Percentiles rank a stretch among this genome's conserved stretches.
These are phyloP conservation scores for Heteractis magnifica DNA, from an alignment of 92 coral and sea anemone species.

Conservation along the genomic window DNA sequence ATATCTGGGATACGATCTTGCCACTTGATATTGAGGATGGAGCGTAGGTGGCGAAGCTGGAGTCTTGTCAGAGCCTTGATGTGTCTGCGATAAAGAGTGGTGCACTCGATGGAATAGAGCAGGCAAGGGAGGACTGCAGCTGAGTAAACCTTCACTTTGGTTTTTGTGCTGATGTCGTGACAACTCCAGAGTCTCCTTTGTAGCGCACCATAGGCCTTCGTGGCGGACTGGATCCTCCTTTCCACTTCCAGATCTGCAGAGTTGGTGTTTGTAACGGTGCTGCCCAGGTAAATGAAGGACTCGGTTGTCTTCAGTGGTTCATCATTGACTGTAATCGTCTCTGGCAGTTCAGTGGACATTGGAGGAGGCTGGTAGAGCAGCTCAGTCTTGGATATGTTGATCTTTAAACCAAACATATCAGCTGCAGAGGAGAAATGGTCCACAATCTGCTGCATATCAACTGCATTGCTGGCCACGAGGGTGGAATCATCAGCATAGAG, in stretches of 20 bases:
- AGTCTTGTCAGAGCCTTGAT: too few relatives aligned
- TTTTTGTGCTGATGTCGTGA: conserved; percentile 38
- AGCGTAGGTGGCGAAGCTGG: too few relatives aligned
- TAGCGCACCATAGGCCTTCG: conserved; percentile 36
- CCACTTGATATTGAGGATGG: too few relatives aligned
- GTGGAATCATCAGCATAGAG: too few relatives aligned
- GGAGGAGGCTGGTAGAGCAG: conserved; percentile 38
- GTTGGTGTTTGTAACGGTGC: conserved; percentile 23
- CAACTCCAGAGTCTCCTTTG: conserved; percentile 40
- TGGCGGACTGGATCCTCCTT: conserved; percentile 43
- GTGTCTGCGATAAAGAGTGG: conserved; percentile 10
- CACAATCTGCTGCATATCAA: background rate
- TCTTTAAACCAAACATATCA: conserved; percentile 25
- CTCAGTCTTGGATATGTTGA: conserved; percentile 32
- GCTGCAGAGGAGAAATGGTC: conserved; percentile 28
- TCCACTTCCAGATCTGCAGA: conserved; percentile 32
- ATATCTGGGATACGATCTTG: too few relatives aligned
- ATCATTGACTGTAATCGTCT: conserved; percentile 1
- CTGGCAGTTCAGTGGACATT: conserved; percentile 5
- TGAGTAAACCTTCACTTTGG: conserved; percentile 30
- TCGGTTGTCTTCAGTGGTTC: conserved; percentile 17
- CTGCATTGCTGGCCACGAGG: too few relatives aligned
- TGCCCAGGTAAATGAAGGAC: conserved; percentile 14
- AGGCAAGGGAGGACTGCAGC: conserved; percentile 25
- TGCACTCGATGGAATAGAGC: conserved; percentile 41